These are phyloP conservation scores for Ditylenchus dipsaci DNA, from an alignment of 1,140 invertebrate species.

Conservation along the genomic window DNA sequence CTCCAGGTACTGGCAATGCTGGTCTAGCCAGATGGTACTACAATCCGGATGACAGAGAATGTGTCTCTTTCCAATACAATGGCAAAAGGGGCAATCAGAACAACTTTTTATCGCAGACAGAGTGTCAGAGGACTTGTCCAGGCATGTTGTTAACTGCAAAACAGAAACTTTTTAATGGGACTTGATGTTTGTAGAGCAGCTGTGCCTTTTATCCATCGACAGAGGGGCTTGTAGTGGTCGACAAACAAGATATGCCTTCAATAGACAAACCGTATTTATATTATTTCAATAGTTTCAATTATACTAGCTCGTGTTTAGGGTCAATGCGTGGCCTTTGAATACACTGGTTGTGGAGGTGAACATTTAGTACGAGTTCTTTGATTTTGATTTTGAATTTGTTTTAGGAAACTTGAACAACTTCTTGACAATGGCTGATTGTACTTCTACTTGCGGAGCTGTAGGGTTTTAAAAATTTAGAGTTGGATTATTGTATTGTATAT, in stretches of 20 bases:
- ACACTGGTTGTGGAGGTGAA: constrained; percentile 51
- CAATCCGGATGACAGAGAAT: constrained; percentile 67
- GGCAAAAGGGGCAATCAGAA: constrained; percentile 81
- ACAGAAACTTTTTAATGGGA: constrained; percentile 12
- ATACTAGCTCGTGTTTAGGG: constrained; percentile 29
- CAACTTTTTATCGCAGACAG: constrained; percentile 73
- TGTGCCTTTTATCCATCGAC: constrained; percentile 55
- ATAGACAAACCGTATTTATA: constrained; percentile 46
- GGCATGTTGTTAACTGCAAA: constrained; percentile 21
- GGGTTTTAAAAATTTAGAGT: constrained; percentile 27
- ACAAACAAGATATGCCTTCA: constrained; percentile 53
- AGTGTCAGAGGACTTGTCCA: constrained; percentile 73
- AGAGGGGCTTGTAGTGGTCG: constrained; percentile 52
- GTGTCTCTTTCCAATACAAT: constrained; percentile 73
- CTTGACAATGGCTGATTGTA: constrained; percentile 44
- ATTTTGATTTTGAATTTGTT: too few species aligned
- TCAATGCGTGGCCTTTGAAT: constrained; percentile 54
- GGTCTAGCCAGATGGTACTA: constrained; percentile 65
- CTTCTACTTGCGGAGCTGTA: constrained; percentile 39
- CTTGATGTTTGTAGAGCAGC: constrained; percentile 44
- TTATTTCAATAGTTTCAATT: neutral
- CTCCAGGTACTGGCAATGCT: constrained; percentile 56
- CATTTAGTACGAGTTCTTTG: too few species aligned
- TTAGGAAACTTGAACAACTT: constrained; percentile 52
- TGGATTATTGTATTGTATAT: too few species aligned